These are phyloP conservation scores for Coilia nasus DNA, from an alignment of 2,797 vertebrate genomes.

Conservation along the genomic window DNA sequence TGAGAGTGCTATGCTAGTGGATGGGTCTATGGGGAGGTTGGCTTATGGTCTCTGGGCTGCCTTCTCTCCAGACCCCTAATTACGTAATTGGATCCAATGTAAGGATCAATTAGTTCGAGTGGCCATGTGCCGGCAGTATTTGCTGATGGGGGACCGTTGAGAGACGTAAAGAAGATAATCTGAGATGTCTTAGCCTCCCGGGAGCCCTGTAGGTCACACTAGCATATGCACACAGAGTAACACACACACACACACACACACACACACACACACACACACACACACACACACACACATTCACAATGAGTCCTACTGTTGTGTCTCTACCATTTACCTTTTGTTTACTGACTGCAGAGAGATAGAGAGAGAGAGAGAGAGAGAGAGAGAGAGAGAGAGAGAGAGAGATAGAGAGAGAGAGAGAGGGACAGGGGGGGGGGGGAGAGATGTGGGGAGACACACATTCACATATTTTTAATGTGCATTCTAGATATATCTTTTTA, in stretches of 20 bases:
- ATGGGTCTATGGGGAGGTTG: conserved; percentile 49
- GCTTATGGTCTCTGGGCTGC: conserved; percentile 40
- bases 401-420: too few relatives aligned
- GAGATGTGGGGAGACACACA: too few relatives aligned
- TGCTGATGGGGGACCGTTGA: conserved; percentile 54
- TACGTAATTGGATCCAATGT: conserved; percentile 57
- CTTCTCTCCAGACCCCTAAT: conserved; percentile 55
- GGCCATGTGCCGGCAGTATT: conserved; percentile 48
- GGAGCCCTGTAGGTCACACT: background rate
- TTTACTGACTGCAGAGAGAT: too few relatives aligned
- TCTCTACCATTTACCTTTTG: too few relatives aligned
- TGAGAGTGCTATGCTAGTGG: conserved; percentile 31
- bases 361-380: too few relatives aligned
- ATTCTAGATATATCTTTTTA: too few relatives aligned
- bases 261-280: conserved; percentile 29
- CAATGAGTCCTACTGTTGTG: too few relatives aligned
- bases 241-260: conserved; percentile 34
- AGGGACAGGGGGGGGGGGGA: too few relatives aligned
- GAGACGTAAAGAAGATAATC: conserved; percentile 54
- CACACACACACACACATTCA: conserved; percentile 13
- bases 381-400: too few relatives aligned
- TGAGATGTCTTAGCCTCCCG: conserved; percentile 11
- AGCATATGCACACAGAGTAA: background rate
- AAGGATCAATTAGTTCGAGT: conserved; percentile 62
- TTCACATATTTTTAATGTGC: too few relatives aligned